Evolutionary conservation across 2,888 invertebrate genomes (phyloP), one percentile per base, ranked within the genome.

Genomic region (Xestia ashworthii): DNA sequence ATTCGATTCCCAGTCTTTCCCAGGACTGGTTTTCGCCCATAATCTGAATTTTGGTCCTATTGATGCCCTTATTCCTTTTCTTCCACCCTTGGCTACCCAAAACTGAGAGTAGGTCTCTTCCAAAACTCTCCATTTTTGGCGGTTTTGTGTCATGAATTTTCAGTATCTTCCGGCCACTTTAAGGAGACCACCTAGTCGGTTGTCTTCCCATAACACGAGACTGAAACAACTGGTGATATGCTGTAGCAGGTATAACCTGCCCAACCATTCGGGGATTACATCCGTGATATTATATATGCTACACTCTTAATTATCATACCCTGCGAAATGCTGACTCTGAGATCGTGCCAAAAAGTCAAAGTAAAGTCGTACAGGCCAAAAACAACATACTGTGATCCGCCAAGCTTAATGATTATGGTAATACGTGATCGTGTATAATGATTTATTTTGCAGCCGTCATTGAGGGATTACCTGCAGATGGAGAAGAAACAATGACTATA

Each of bases 341-440:
- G 14, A 5, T 41, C 8, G 32, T 72, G 65, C 58, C 81, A 80
- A 72, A n/a, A 53, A 64, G 4, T 41, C 41, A 41, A 25, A n/a
- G 16, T 25, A 14, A 32, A 1, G 9, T 48, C n/a, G 11, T 1
- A n/a, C 5, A 6, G 9, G 32, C 22, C 65, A 74, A 81, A 66
- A 78, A 25, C 50, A 74, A 78, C 38, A 74, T 3, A 25, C 32
- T 74, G 48, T 22, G 6, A 38, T 38, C 16, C 65, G 55, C 14
- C 48, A 78, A 58, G 19, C 4, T 41, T 19, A 8, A 22, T 58
- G 12, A 44, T 50, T 32, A 41, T 62, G 14, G 32, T 55, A 44
- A 44, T 58, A 16, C 44, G 6, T 12, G 48, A 41, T 12, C 14
- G 14, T 46, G 19, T 38, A 50, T 6, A 19, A 41, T 58, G 25